A percentile compares a stretch with the other conserved stretches of the same genome.
phyloP scores from a whole-genome alignment of 2,797 vertebrate genomes.

The Malurus splendens region DNA sequence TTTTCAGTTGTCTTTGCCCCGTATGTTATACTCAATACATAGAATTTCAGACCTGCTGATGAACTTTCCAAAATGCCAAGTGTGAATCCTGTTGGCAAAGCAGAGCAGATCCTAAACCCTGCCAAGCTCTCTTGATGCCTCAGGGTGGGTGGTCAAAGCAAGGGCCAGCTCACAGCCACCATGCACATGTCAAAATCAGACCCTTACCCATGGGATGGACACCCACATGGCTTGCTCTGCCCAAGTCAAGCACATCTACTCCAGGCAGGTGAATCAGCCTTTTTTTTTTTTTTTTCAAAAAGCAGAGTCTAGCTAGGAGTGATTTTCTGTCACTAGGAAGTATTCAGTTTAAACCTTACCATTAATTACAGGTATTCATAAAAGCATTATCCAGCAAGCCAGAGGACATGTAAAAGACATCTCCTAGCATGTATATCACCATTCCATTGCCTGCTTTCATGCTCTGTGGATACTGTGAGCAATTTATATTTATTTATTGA shows the following conservation, averaged over 20 bases:
- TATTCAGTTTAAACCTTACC: not conserved
- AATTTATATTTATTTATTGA: not conserved
- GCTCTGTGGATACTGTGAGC: not conserved
- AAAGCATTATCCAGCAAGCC: not conserved
- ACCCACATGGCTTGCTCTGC: not conserved
- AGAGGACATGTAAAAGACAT: not conserved
- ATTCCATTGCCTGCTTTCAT: not conserved
- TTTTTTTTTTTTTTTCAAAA: not conserved
- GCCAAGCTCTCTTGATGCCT: not conserved
- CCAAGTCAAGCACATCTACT: fast-evolving
- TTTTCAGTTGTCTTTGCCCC: not conserved
- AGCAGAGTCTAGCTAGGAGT: not conserved
- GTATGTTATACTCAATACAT: not conserved
- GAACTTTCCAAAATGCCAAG: not conserved
- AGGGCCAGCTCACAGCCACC: not conserved
- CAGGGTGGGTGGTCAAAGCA: not conserved
- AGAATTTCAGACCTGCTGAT: not conserved
- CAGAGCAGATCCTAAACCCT: not conserved
- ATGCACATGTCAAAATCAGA: fast-evolving
- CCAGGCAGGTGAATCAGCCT: not conserved
- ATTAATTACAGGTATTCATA: not conserved
- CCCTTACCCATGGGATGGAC: too few relatives aligned
- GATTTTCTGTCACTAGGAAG: not conserved
- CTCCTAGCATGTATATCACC: not conserved
- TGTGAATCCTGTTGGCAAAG: not conserved